These are phyloP conservation scores for Lamellibrachia satsuma DNA, from an alignment of 2,888 invertebrate species.

Conservation along the genomic window DNA sequence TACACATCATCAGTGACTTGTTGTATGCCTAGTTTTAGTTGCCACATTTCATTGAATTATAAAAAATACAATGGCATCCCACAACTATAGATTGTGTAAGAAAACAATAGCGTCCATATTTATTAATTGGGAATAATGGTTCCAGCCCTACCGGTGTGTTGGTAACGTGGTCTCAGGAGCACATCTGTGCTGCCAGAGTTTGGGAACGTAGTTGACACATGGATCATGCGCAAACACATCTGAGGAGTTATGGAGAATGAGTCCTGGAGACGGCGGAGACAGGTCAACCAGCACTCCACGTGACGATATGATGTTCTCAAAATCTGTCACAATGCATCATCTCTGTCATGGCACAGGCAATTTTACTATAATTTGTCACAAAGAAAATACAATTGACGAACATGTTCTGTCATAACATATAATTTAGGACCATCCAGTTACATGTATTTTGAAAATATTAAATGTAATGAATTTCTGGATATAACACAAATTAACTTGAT, in stretches of 20 bases:
- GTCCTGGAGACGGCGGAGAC: not conserved
- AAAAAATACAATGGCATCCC: not conserved
- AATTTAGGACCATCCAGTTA: too few species aligned
- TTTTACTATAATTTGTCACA: not conserved
- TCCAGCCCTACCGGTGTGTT: constrained; percentile 35
- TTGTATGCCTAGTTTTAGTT: not conserved
- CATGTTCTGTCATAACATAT: too few species aligned
- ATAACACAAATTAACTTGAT: too few species aligned
- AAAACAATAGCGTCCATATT: not conserved
- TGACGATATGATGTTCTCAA: constrained; percentile 8
- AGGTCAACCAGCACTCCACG: not conserved
- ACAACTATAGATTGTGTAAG: too few species aligned
- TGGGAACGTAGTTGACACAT: not conserved
- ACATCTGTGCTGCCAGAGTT: not conserved
- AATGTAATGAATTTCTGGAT: too few species aligned
- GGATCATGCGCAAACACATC: not conserved
- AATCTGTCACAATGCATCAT: not conserved
- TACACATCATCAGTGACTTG: too few species aligned
- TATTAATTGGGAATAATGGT: too few species aligned
- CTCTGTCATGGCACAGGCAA: not conserved
- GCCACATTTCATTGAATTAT: not conserved
- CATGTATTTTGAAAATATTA: too few species aligned
- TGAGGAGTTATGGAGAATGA: not conserved
- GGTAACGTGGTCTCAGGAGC: not conserved
- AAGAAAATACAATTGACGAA: too few species aligned